A percentile compares a stretch with the other conserved stretches of the same genome.
phyloP scores from a whole-genome alignment of 2,797 vertebrate species.

The Jordanella pulchra region DNA sequence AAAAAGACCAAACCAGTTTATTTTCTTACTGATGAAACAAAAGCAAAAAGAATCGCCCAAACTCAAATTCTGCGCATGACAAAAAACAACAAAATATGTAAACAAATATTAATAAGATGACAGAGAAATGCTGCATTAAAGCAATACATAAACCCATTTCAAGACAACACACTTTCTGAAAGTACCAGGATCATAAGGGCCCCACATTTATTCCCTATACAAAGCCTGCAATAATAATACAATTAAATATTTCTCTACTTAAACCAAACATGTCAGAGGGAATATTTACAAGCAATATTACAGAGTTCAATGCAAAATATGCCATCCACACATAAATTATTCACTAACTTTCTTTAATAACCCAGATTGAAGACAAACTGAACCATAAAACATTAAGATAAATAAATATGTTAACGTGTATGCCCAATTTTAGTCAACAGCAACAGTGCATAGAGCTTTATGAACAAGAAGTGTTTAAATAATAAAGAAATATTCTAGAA shows the following conservation, averaged over 20 bases:
- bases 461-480: slow-evolving; percentile 15
- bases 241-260: slow-evolving; percentile 1
- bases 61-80: slow-evolving; percentile 7
- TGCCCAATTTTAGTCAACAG: slow-evolving; percentile 3
- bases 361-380: background rate
- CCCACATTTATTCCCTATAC: slow-evolving; percentile 10
- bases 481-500: slow-evolving; percentile 21
- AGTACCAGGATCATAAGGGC: slow-evolving; percentile 37
- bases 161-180: slow-evolving; percentile 48
- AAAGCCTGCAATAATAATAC: background rate
- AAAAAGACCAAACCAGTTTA: slow-evolving; percentile 45
- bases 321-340: slow-evolving; percentile 15
- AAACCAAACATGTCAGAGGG: slow-evolving; percentile 23
- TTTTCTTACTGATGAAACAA: slow-evolving; percentile 39
- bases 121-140: slow-evolving; percentile 9
- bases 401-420: background rate
- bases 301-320: slow-evolving; percentile 7
- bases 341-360: slow-evolving; percentile 18
- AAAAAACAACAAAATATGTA: slow-evolving; percentile 15
- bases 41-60: slow-evolving; percentile 19
- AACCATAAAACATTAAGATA: background rate
- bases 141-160: slow-evolving; percentile 2
- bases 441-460: slow-evolving; percentile 24
- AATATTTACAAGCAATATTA: slow-evolving; percentile 56
- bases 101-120: slow-evolving; percentile 24